Conservation (phyloP, 1,140 invertebrate genomes). For the Drosophila nannoptera region DNA sequence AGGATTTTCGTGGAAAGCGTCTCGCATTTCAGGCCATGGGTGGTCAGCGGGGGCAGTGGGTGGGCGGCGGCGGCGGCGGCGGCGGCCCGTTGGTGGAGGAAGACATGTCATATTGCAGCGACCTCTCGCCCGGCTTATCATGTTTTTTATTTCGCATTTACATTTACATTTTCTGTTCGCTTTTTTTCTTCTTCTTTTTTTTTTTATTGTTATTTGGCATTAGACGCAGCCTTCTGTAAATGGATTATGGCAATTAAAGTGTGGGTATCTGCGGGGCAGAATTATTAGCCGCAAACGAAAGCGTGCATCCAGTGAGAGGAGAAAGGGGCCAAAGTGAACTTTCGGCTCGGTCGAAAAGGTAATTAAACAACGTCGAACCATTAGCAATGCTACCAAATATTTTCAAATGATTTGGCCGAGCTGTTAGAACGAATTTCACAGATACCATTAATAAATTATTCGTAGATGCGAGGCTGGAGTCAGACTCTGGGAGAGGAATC, state of each 20-base stretch:
- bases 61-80: too few species aligned
- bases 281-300: background rate
- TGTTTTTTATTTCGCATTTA: conserved; percentile 36
- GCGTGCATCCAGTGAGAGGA: background rate
- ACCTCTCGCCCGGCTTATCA: conserved; percentile 57
- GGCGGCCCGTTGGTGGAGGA: conserved; percentile 52
- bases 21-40: conserved; percentile 61
- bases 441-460: conserved; percentile 49
- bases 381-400: conserved; percentile 68
- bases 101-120: conserved; percentile 69
- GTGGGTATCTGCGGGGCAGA: conserved; percentile 15
- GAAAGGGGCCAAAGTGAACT: background rate
- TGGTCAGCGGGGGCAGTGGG: conserved; percentile 1
- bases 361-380: conserved; percentile 63
- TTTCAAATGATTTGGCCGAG: conserved; percentile 60
- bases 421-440: conserved; percentile 55
- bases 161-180: background rate
- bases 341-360: conserved; percentile 18
- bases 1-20: conserved; percentile 70
- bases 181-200: conserved; percentile 16
- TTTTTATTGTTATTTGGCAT: conserved; percentile 5
- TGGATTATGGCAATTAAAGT: conserved; percentile 75
- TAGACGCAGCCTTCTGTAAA: conserved; percentile 48
- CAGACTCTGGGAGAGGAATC: too few species aligned
- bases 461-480: background rate